Percentiles rank a stretch among this genome's conserved stretches.
Evolutionary conservation across 2,113 vertebrate species (phyloP).

Genomic region (Lycaon pictus): DNA sequence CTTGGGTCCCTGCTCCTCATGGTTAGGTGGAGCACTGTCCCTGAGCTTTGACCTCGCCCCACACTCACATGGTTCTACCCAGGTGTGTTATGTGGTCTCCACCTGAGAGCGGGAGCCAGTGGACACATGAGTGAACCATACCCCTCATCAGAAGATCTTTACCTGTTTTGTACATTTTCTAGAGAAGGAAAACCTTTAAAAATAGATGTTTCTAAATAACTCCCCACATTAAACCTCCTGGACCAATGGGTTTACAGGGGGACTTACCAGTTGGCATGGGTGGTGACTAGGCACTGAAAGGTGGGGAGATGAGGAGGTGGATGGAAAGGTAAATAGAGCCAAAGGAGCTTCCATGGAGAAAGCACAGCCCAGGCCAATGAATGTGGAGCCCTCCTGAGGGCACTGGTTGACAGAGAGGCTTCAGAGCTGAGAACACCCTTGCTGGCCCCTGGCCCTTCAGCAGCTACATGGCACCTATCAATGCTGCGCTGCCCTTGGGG

Average conservation of each 20-base stretch:
- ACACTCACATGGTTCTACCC: fast-evolving
- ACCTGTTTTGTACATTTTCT: not conserved
- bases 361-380: fast-evolving
- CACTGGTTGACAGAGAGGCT: fast-evolving
- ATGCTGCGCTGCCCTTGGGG: not conserved
- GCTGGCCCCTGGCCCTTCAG: fast-evolving
- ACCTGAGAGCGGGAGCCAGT: not conserved
- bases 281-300: not conserved
- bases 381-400: fast-evolving
- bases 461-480: not conserved
- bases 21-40: fast-evolving
- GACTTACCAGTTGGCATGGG: too few relatives aligned
- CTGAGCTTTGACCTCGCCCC: fast-evolving
- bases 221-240: too few relatives aligned
- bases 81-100: fast-evolving
- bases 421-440: too few relatives aligned
- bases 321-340: fast-evolving
- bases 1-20: fast-evolving
- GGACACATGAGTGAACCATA: fast-evolving
- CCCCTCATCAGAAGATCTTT: not conserved
- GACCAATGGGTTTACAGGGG: not conserved
- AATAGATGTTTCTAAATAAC: not conserved
- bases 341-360: fast-evolving
- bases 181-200: not conserved
- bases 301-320: fast-evolving